Evolutionary conservation across 2,113 vertebrate species (phyloP).

Genomic region (Chaetorhynchus papuensis): DNA sequence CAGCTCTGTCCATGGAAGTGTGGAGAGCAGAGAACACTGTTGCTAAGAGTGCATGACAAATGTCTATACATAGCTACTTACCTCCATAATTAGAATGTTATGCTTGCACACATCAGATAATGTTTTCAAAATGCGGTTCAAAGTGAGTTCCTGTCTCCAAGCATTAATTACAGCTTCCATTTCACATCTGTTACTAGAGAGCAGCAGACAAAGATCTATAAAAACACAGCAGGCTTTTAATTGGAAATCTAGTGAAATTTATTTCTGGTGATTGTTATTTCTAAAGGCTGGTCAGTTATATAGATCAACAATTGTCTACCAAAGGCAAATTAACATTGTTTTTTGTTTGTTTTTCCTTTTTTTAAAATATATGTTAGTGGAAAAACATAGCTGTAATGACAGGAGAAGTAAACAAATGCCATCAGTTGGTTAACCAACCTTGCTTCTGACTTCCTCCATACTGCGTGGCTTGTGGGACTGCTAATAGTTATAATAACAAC

Average conservation of each 20-base stretch:
- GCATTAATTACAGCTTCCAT: slow-evolving; percentile 51
- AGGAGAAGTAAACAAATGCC: not conserved
- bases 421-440: not conserved
- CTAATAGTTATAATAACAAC: not conserved
- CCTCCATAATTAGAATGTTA: slow-evolving; percentile 2
- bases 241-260: slow-evolving; percentile 37
- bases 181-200: slow-evolving; percentile 52
- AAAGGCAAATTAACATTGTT: not conserved
- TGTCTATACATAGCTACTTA: not conserved
- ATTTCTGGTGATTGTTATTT: not conserved
- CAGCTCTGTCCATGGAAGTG: not conserved
- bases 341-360: not conserved
- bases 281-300: not conserved
- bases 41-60: not conserved
- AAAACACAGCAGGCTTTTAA: slow-evolving; percentile 48
- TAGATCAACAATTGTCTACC: not conserved
- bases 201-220: slow-evolving; percentile 51
- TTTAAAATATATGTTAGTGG: not conserved
- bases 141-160: slow-evolving; percentile 41
- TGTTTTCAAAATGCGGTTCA: slow-evolving; percentile 26
- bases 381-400: not conserved
- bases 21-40: not conserved
- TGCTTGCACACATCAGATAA: slow-evolving; percentile 21
- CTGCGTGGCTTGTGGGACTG: not conserved
- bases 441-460: not conserved